Conservation (phyloP, 2,113 vertebrate genomes). For the Chionis minor region DNA sequence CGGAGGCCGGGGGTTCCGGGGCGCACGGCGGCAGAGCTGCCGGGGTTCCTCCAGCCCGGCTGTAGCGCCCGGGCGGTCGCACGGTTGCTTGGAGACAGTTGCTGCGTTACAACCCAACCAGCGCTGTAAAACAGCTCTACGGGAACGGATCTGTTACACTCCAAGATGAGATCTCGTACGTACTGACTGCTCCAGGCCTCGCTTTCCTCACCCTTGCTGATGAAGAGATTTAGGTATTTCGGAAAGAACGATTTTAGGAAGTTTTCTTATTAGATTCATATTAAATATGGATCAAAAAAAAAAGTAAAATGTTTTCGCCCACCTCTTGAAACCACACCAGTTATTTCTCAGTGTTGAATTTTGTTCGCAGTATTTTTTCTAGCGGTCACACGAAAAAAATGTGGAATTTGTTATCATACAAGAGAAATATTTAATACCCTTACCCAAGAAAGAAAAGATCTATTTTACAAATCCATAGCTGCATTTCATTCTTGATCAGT, state of each 20-base stretch:
- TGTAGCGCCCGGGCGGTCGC: conserved; percentile 51
- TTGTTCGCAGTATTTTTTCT: background rate
- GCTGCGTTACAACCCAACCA: conserved; percentile 76
- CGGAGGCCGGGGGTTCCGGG: background rate
- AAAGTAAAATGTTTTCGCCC: background rate
- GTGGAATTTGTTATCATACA: background rate
- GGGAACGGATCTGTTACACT: background rate
- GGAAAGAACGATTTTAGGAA: background rate
- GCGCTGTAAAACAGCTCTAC: conserved; percentile 56
- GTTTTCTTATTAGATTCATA: background rate
- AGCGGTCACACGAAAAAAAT: background rate
- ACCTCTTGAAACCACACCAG: background rate
- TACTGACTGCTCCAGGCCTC: background rate
- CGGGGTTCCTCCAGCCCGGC: background rate
- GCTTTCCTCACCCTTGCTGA: background rate
- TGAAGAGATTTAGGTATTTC: background rate
- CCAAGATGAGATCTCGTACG: conserved; percentile 2
- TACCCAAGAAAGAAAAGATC: background rate
- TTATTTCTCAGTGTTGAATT: background rate
- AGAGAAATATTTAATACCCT: background rate
- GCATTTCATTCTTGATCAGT: background rate
- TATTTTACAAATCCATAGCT: background rate
- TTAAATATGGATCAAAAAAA: background rate
- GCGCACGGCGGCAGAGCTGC: background rate
- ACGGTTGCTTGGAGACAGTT: conserved; percentile 87